phyloP scores from a whole-genome alignment of 2,113 vertebrate genomes.

The Cyphomyrus plagiostoma region DNA sequence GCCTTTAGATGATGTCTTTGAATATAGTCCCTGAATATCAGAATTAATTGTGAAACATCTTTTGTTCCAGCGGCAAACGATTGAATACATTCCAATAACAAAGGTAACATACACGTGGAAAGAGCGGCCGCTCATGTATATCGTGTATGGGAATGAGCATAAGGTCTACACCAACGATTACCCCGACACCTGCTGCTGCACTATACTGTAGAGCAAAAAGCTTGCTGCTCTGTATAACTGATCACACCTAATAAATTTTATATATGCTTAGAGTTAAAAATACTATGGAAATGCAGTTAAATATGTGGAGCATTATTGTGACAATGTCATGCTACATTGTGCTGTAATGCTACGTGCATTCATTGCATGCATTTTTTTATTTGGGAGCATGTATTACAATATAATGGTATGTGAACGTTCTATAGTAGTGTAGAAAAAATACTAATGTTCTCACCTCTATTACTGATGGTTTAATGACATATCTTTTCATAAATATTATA shows the following conservation, averaged over 20 bases:
- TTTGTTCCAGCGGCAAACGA: slow-evolving; percentile 60
- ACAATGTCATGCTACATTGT: neutral
- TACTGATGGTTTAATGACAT: neutral
- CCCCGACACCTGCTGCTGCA: slow-evolving; percentile 63
- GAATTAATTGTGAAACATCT: neutral
- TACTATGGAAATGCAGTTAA: neutral
- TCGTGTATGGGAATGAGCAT: slow-evolving; percentile 65
- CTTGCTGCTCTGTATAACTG: neutral
- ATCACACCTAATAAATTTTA: neutral
- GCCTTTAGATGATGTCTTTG: neutral
- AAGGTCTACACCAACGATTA: slow-evolving; percentile 59
- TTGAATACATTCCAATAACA: slow-evolving; percentile 69
- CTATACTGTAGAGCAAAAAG: slow-evolving; percentile 45
- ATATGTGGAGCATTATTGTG: neutral
- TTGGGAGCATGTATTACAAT: neutral
- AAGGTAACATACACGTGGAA: slow-evolving; percentile 64
- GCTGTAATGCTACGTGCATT: neutral
- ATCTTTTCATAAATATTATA: neutral
- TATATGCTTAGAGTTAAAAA: neutral
- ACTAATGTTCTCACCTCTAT: neutral
- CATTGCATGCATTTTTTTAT: neutral
- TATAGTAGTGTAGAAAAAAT: neutral
- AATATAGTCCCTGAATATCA: neutral
- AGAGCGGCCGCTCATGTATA: slow-evolving; percentile 54
- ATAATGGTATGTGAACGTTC: neutral